Conservation (phyloP, 1,140 invertebrate genomes). For the Drosophila athabasca region DNA sequence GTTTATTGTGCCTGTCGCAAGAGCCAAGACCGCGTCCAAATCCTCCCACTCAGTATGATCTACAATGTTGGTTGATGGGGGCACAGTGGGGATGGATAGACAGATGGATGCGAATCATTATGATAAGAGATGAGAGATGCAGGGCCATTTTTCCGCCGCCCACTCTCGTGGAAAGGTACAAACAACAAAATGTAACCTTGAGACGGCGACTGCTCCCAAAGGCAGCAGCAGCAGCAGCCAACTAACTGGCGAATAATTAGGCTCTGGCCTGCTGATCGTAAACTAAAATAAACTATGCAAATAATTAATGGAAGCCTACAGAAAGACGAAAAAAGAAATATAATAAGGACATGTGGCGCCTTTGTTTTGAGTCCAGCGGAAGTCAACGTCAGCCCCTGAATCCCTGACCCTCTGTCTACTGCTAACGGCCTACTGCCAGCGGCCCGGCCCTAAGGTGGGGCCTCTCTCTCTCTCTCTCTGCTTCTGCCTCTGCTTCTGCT, state of each 20-base stretch:
- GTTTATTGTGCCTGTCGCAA: conserved; percentile 49
- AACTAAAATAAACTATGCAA: conserved; percentile 66
- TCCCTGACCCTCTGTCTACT: no score
- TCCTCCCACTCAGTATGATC: conserved; percentile 48
- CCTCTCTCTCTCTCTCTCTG: conserved; percentile 3
- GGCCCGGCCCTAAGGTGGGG: conserved; percentile 50
- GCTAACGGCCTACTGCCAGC: background rate
- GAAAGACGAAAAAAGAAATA: conserved; percentile 21
- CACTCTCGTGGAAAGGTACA: conserved; percentile 16
- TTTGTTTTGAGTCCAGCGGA: conserved; percentile 55
- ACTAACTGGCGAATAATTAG: conserved; percentile 65
- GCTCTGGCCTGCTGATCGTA: background rate
- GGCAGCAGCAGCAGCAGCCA: conserved; percentile 9
- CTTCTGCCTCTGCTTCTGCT: background rate
- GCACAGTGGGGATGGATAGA: conserved; percentile 55
- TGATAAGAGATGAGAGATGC: conserved; percentile 25
- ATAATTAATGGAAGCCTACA: conserved; percentile 61
- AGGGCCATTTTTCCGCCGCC: conserved; percentile 23
- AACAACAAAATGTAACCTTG: conserved; percentile 50
- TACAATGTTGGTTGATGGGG: conserved; percentile 54
- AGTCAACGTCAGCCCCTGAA: conserved; percentile 37
- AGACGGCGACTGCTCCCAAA: conserved; percentile 23
- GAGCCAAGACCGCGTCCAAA: conserved; percentile 42
- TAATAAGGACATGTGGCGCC: conserved; percentile 69
- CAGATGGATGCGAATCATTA: conserved; percentile 52